Evolutionary conservation across 2,888 invertebrate genomes (phyloP), one percentile per base, ranked within the genome.

Genomic region (Caenorhabditis sp.): DNA sequence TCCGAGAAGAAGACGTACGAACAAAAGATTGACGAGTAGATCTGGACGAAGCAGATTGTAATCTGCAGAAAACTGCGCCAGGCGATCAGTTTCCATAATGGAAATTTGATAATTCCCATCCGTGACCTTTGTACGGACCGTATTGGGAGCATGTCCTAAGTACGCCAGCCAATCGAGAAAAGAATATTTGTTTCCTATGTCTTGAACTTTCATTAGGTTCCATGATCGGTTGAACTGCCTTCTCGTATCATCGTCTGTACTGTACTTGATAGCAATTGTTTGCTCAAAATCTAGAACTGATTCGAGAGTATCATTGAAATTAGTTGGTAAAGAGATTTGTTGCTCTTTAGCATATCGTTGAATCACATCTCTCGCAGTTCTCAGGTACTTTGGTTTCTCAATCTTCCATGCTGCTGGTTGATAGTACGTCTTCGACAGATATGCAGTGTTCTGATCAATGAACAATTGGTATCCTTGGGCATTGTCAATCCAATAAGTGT

Each of bases 371-470:
- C 9, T 22, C 2, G 66, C 79, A 9, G 32, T 41, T n/a, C 9
- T 17, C 15, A 63, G 37, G 17, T 80, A 80, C 30, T 58, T 65
- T 37, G 68, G 70, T 24, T 70, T 32, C 24, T 74, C 66, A 43
- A 66, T 80, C 32, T 63, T 62, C 75, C 74, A 82, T 0, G 82
- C 82, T n/a, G 39, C 61, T 8, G 77, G 56, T 26, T 73, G 63
- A 56, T 82, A 82, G 63, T 80, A 82, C n/a, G 82, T 79, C 50
- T 80, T 82, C 52, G 72, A 62, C 15, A 72, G 20, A 32, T 78
- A 76, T 1, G 72, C 79, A 0, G 74, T 72, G 43, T 80, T 80
- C 61, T 82, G 82, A 55, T 82, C 82, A 20, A 82, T 62, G 70
- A 79, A 79, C 43, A 82, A 32, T 15, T 56, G 68, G 45, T 82